Evolutionary conservation across 2,797 vertebrate species (phyloP).

Genomic region (Moxostoma hubbsi): DNA sequence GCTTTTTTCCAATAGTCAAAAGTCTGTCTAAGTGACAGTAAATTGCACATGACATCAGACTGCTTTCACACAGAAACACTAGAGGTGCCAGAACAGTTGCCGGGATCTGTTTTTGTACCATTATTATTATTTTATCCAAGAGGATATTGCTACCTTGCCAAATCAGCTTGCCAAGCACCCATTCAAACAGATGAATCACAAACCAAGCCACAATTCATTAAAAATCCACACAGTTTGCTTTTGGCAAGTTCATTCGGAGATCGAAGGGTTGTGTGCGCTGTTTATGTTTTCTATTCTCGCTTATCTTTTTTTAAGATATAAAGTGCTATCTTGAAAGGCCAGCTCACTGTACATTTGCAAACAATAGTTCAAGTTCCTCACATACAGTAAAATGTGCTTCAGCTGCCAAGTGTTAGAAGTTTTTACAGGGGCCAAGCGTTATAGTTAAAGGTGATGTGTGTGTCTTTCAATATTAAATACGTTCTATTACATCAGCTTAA

Average conservation of each 20-base stretch:
- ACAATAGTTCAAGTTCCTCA: conserved; percentile 8
- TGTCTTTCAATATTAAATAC: too few species aligned
- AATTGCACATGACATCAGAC: not conserved
- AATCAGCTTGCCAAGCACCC: conserved; percentile 15
- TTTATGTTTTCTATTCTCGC: not conserved
- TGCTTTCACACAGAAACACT: not conserved
- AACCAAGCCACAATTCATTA: conserved; percentile 25
- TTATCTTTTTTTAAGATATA: not conserved
- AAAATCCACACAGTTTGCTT: conserved; percentile 21
- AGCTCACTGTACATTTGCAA: conserved; percentile 10
- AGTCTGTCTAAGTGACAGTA: not conserved
- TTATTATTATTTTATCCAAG: conserved; percentile 29
- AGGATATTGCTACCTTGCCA: not conserved
- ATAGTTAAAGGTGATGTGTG: too few species aligned
- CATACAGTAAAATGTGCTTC: not conserved
- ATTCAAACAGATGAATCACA: conserved; percentile 27
- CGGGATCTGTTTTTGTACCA: not conserved
- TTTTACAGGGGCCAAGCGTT: too few species aligned
- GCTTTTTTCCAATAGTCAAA: not conserved
- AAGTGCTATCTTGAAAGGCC: conserved; percentile 1
- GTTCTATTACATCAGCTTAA: too few species aligned
- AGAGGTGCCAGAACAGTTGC: conserved; percentile 17
- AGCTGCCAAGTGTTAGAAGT: not conserved
- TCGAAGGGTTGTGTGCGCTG: not conserved
- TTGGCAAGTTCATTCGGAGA: not conserved